Conservation (phyloP, 2,888 invertebrate genomes). For the Ischnura elegans region DNA sequence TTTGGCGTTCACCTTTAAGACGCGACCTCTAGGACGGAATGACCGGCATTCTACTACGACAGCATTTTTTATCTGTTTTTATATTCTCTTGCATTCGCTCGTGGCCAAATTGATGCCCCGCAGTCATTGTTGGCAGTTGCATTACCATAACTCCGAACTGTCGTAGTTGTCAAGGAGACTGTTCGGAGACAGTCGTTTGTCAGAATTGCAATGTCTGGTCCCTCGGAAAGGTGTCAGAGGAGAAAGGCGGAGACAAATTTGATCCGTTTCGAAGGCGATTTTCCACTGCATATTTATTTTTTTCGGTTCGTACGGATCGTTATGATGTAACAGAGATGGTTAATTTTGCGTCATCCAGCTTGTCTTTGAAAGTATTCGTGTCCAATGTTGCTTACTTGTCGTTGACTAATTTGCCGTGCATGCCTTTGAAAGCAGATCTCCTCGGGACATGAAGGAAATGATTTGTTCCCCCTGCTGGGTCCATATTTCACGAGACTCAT, state of each 20-base stretch:
- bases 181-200: background rate
- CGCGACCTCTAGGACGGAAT: background rate
- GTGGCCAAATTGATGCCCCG: background rate
- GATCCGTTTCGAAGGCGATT: background rate
- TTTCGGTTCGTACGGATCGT: background rate
- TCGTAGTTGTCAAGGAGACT: too few species aligned
- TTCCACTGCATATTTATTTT: background rate
- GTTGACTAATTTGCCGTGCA: background rate
- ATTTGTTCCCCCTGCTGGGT: background rate
- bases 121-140: background rate
- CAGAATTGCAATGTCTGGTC: background rate
- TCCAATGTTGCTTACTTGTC: background rate
- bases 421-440: background rate
- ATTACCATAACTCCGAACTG: background rate
- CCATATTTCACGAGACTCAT: background rate
- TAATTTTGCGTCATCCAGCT: too few species aligned
- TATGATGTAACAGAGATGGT: background rate
- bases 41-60: background rate
- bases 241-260: background rate
- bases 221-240: too few species aligned
- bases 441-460: background rate
- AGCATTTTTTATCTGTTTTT: background rate
- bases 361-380: too few species aligned
- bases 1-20: background rate
- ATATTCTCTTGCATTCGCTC: background rate